Conservation (phyloP, 2,797 vertebrate species). For the Mus minutoides region DNA sequence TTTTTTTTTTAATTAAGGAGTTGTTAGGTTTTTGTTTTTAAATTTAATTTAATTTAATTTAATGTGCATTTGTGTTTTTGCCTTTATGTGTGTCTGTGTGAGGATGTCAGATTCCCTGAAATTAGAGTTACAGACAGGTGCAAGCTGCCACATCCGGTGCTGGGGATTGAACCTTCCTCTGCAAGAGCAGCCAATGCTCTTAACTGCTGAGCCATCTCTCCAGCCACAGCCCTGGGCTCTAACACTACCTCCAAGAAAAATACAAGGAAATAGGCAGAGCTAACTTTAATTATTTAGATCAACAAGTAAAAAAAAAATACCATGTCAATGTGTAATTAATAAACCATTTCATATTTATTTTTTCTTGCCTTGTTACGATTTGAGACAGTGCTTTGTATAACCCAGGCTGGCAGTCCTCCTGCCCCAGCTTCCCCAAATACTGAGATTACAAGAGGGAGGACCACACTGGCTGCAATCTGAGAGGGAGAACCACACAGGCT, state of each 20-base stretch:
- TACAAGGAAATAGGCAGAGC: not conserved
- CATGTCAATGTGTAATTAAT: conserved; percentile 27
- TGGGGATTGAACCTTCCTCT: not conserved
- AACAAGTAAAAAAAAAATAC: conserved; percentile 5
- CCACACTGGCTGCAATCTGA: not conserved
- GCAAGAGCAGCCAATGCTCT: not conserved
- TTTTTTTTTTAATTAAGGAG: too few relatives aligned
- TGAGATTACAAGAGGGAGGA: not conserved
- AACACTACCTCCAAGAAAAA: not conserved
- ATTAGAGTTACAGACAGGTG: not conserved
- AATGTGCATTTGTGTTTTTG: not conserved
- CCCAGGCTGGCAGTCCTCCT: not conserved
- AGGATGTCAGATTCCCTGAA: not conserved
- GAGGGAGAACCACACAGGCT: not conserved
- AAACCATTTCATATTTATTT: not conserved
- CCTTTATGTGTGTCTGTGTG: not conserved
- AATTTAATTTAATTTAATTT: not conserved
- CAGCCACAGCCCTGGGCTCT: not conserved
- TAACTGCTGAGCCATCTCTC: not conserved
- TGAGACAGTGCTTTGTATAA: not conserved
- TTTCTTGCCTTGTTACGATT: not conserved
- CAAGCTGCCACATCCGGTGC: not conserved
- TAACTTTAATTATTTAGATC: conserved; percentile 60
- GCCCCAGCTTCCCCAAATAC: not conserved
- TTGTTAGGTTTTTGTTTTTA: not conserved